Evolutionary conservation across 2,113 vertebrate species (phyloP).

Genomic region (Diadophis punctatus): DNA sequence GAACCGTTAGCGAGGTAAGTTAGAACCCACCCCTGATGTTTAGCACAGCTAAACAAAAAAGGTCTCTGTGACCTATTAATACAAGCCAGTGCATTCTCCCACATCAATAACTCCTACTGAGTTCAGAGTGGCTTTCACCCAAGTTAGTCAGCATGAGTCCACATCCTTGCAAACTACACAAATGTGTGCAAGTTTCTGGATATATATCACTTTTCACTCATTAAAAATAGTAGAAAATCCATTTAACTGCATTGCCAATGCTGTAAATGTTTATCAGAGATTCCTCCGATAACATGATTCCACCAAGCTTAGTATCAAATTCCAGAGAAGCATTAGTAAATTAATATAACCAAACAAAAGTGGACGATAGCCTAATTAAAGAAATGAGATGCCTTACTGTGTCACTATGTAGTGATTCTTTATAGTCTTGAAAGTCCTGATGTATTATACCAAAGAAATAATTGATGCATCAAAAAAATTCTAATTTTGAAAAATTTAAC

Average conservation of each 20-base stretch:
- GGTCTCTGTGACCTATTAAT: neutral
- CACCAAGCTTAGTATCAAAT: neutral
- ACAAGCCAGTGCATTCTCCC: neutral
- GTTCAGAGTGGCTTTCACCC: neutral
- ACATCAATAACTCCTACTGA: neutral
- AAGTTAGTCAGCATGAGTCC: neutral
- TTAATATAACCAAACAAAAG: neutral
- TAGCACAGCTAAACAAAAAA: neutral
- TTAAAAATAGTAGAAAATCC: neutral
- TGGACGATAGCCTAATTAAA: neutral
- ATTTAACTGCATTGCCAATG: neutral
- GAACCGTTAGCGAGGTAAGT: too few species aligned
- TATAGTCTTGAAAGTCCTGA: neutral
- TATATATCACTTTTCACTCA: neutral
- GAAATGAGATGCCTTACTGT: neutral
- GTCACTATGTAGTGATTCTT: neutral
- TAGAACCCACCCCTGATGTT: too few species aligned
- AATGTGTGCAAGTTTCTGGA: neutral
- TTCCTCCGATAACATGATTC: neutral
- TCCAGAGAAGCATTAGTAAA: neutral
- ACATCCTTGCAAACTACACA: neutral
- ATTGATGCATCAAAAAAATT: slow-evolving; percentile 10
- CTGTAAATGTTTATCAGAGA: neutral
- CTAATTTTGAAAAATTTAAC: slow-evolving; percentile 11
- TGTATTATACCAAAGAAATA: neutral